Percentiles rank a stretch among this genome's conserved stretches.
These are phyloP conservation scores for Leptobrachium leishanense DNA, from an alignment of 2,113 vertebrate genomes.

Conservation along the genomic window DNA sequence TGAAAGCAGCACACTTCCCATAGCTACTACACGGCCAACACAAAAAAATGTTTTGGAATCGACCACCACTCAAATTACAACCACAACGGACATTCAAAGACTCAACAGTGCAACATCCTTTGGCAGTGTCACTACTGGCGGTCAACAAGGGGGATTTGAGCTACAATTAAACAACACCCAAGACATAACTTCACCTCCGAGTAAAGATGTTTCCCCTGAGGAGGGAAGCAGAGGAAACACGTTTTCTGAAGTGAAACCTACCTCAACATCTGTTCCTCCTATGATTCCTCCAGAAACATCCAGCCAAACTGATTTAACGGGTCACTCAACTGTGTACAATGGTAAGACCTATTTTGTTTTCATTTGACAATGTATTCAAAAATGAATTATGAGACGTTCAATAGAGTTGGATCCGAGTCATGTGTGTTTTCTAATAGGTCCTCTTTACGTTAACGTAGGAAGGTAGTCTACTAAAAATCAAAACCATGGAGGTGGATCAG, in stretches of 20 bases:
- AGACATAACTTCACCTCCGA: neutral
- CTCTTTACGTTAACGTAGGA: no score
- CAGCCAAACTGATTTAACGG: conserved; percentile 51
- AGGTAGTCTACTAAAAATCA: no score
- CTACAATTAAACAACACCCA: neutral
- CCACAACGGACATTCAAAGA: neutral
- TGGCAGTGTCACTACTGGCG: neutral
- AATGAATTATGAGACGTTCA: no score
- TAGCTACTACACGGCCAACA: neutral
- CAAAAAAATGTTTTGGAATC: neutral
- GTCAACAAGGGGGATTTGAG: neutral
- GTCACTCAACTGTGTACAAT: conserved; percentile 58
- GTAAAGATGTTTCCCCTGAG: neutral
- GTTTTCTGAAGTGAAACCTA: conserved; percentile 58
- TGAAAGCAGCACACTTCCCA: neutral
- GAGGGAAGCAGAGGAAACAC: conserved; percentile 22
- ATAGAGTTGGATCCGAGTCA: no score
- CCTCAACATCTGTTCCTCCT: conserved; percentile 57
- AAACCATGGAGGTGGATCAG: no score
- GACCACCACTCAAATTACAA: neutral
- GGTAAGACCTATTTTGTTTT: conserved; percentile 67
- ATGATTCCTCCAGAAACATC: conserved; percentile 54
- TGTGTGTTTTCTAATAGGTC: no score
- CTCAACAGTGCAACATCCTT: neutral
- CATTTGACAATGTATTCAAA: neutral